A percentile compares a stretch with the other conserved stretches of the same genome.
These are phyloP conservation scores for Cyrtodaria siliqua DNA, from an alignment of 2,888 invertebrate genomes.

Conservation along the genomic window DNA sequence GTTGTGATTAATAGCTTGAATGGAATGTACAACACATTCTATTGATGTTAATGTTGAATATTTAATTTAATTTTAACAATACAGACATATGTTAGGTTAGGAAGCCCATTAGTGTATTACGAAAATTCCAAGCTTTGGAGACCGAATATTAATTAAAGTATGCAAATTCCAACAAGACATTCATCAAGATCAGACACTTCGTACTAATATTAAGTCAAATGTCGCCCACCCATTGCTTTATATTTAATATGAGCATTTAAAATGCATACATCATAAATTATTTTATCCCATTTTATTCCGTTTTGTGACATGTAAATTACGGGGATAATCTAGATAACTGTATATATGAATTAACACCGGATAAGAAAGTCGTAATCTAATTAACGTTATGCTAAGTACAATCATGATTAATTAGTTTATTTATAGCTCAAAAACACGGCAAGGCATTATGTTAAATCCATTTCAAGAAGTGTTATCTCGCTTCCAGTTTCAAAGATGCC, in stretches of 20 bases:
- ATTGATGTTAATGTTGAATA: no score
- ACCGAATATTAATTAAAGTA: constrained; percentile 37
- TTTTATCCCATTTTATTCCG: constrained; percentile 20
- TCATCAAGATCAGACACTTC: constrained; percentile 29
- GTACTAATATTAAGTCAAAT: constrained; percentile 7
- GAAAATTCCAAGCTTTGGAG: no score
- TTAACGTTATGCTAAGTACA: constrained; percentile 11
- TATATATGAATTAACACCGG: constrained; percentile 14
- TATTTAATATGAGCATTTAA: constrained; percentile 9
- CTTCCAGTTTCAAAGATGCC: no score
- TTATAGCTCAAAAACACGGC: no score
- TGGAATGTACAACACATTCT: no score
- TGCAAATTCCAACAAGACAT: constrained; percentile 27
- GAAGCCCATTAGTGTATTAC: neutral
- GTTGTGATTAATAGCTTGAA: no score
- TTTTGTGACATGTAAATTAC: constrained; percentile 20
- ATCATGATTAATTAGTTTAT: no score
- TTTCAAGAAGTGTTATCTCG: no score
- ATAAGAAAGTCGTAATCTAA: constrained; percentile 23
- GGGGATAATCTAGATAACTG: constrained; percentile 7
- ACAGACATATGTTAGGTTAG: constrained; percentile 28
- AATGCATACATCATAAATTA: constrained; percentile 23
- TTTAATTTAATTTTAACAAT: no score
- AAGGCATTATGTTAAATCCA: no score
- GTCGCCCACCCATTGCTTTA: constrained; percentile 39